Evolutionary conservation across 2,113 vertebrate genomes (phyloP).

Genomic region (Ploceus nigricollis): DNA sequence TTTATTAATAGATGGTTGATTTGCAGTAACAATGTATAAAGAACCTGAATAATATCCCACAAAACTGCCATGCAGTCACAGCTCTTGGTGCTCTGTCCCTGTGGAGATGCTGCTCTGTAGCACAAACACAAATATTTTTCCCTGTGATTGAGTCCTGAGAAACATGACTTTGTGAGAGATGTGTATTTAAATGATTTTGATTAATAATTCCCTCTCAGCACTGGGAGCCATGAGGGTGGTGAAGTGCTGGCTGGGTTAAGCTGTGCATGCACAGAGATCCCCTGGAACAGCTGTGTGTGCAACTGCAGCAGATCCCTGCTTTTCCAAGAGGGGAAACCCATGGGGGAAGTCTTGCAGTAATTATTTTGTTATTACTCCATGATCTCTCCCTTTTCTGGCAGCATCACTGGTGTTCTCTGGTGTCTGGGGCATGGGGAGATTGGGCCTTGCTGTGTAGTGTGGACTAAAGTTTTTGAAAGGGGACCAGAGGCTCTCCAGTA

Average conservation of each 20-base stretch:
- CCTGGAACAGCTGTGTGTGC: background rate
- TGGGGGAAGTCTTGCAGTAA: background rate
- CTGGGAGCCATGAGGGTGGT: background rate
- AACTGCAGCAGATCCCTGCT: background rate
- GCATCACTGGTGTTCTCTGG: fast-evolving
- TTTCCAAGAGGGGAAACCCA: background rate
- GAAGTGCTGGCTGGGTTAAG: background rate
- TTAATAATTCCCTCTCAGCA: background rate
- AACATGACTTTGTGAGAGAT: background rate
- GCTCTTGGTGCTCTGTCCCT: background rate
- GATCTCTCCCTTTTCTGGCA: background rate
- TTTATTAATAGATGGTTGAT: background rate
- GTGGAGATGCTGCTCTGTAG: background rate
- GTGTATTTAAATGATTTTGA: background rate
- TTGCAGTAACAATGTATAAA: background rate
- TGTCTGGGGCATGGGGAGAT: background rate
- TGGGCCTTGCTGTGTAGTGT: fast-evolving
- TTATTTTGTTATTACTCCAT: background rate
- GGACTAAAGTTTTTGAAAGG: background rate
- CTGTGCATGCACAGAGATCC: background rate
- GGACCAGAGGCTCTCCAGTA: background rate
- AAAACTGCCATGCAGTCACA: background rate
- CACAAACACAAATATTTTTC: background rate
- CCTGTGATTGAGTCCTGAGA: background rate
- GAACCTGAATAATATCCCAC: background rate